A percentile compares a stretch with the other conserved stretches of the same genome.
Conservation (phyloP, 2,113 vertebrate genomes). For the Nothocercus julius region DNA sequence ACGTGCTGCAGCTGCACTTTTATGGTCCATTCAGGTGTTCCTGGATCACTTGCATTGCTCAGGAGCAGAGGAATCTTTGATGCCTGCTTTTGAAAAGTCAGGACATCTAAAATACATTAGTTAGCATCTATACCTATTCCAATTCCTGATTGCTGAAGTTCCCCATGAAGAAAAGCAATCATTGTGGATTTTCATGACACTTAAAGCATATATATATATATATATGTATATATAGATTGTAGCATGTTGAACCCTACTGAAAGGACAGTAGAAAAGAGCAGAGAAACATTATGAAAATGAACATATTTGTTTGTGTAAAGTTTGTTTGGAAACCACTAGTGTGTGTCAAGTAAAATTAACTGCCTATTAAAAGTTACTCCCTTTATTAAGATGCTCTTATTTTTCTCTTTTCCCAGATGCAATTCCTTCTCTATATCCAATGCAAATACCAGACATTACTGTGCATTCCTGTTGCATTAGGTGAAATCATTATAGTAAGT, state of each 20-base stretch:
- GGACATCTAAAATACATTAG: neutral
- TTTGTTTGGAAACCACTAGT: neutral
- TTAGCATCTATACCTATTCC: neutral
- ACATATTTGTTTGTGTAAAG: neutral
- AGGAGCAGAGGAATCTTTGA: neutral
- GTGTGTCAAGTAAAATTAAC: neutral
- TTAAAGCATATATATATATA: neutral
- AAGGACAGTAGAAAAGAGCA: neutral
- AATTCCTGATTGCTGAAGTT: neutral
- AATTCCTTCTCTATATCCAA: neutral
- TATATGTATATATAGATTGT: neutral
- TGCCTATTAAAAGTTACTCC: constrained; percentile 58
- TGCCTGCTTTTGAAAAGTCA: neutral
- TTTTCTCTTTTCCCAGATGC: constrained; percentile 14
- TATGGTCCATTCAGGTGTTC: neutral
- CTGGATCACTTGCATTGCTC: neutral
- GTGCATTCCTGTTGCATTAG: neutral
- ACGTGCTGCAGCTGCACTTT: neutral
- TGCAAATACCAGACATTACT: neutral
- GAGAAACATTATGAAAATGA: neutral
- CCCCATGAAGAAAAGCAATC: neutral
- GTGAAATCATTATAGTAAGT: neutral
- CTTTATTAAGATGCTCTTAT: neutral
- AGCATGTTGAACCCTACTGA: neutral
- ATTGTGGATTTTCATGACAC: neutral